Evolutionary conservation across 2,797 vertebrate species (phyloP).

Genomic region (Percopsis omiscomaycus): DNA sequence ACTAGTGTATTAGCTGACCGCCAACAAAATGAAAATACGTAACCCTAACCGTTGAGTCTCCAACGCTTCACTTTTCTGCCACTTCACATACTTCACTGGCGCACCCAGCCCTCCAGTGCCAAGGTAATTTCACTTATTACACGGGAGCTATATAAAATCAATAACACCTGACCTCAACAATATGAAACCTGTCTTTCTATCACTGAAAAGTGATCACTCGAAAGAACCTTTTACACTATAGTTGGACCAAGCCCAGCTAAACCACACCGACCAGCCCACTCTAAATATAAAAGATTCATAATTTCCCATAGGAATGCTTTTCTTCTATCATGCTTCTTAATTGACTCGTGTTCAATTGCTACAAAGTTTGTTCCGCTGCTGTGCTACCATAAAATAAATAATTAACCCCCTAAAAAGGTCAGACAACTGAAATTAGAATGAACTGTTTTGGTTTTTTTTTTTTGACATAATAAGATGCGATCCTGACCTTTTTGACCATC

Average conservation of each 20-base stretch:
- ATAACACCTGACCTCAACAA: conserved; percentile 64
- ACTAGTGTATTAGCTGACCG: not conserved
- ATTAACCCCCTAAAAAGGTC: conserved; percentile 77
- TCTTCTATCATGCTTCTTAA: conserved; percentile 73
- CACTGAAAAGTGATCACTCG: conserved; percentile 46
- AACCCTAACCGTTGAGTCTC: not conserved
- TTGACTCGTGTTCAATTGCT: conserved; percentile 75
- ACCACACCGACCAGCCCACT: conserved; percentile 59
- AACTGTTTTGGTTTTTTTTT: conserved; percentile 41
- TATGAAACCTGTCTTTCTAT: conserved; percentile 56
- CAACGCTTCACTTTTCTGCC: conserved; percentile 2
- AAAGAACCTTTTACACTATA: conserved; percentile 63
- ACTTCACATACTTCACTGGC: conserved; percentile 43
- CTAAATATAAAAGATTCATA: conserved; percentile 75
- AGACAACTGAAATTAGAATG: conserved; percentile 70
- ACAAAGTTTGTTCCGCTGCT: conserved; percentile 73
- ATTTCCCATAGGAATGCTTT: conserved; percentile 77
- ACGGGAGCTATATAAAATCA: conserved; percentile 62
- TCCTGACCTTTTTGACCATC: conserved; percentile 53
- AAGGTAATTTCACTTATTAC: conserved; percentile 70
- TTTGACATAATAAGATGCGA: conserved; percentile 52
- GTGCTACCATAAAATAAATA: conserved; percentile 73
- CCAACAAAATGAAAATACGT: no score
- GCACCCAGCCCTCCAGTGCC: conserved; percentile 35
- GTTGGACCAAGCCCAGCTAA: conserved; percentile 50